phyloP scores from a whole-genome alignment of 2,113 vertebrate genomes.

The Onychostruthus taczanowskii region DNA sequence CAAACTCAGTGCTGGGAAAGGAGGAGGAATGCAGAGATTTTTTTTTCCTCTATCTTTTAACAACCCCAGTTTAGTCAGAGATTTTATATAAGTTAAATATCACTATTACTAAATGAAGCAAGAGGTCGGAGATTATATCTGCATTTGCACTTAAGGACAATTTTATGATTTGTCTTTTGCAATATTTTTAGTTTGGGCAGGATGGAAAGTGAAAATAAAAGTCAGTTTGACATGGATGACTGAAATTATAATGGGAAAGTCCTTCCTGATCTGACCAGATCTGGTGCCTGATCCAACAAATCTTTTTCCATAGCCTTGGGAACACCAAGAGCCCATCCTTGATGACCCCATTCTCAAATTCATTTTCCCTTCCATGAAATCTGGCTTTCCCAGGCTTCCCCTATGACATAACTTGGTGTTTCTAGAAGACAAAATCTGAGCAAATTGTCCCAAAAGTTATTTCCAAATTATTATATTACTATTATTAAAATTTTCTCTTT shows the following conservation, averaged over 20 bases:
- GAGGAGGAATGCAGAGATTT: neutral
- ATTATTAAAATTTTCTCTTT: neutral
- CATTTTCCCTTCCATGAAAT: neutral
- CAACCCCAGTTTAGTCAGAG: neutral
- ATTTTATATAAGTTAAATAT: neutral
- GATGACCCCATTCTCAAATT: neutral
- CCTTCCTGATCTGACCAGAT: neutral
- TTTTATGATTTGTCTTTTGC: neutral
- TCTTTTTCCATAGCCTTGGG: neutral
- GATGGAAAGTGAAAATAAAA: neutral
- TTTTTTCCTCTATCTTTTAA: neutral
- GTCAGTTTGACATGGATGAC: too few relatives aligned
- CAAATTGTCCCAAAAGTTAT: neutral
- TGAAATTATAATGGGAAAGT: neutral
- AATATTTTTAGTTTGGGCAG: neutral
- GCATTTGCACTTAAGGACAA: neutral
- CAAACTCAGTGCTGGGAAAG: neutral
- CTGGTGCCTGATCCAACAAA: neutral
- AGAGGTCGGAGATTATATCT: neutral
- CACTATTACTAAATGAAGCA: neutral
- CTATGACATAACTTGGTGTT: neutral
- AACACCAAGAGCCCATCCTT: neutral
- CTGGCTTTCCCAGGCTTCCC: neutral
- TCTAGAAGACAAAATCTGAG: neutral
- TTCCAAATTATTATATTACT: neutral